phyloP scores from a whole-genome alignment of 92 coral and sea anemone species.

The Virgularia gustaviana region DNA sequence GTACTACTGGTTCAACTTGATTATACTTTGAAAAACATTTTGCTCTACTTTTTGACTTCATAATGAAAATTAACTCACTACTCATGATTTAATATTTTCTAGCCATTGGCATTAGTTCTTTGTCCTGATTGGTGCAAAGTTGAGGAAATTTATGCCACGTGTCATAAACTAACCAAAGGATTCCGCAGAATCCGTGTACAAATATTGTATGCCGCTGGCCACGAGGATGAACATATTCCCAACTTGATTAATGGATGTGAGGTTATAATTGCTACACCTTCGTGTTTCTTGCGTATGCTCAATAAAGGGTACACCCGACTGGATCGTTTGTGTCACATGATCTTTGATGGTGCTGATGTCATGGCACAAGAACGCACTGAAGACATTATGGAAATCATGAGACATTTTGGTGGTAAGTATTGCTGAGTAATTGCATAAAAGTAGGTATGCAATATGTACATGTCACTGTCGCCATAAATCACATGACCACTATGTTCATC shows the following conservation, averaged over 20 bases:
- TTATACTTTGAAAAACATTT: neutral
- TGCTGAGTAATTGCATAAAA: neutral
- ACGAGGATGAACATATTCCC: conserved; percentile 68
- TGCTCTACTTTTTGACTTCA: neutral
- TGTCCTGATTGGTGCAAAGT: conserved; percentile 67
- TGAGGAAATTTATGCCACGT: conserved; percentile 51
- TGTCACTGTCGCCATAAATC: neutral
- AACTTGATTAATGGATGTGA: conserved; percentile 88
- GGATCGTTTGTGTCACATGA: conserved; percentile 73
- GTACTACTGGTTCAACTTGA: no score
- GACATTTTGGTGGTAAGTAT: conserved; percentile 52
- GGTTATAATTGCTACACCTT: conserved; percentile 77
- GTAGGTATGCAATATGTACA: neutral
- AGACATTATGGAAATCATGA: conserved; percentile 76
- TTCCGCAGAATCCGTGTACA: conserved; percentile 62
- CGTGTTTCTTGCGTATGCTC: conserved; percentile 81
- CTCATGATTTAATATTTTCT: conserved; percentile 21
- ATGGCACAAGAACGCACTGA: conserved; percentile 78
- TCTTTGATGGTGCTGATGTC: conserved; percentile 79
- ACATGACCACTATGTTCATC: neutral
- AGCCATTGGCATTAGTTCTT: conserved; percentile 76
- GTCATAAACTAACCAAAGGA: conserved; percentile 45
- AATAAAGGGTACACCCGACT: conserved; percentile 63
- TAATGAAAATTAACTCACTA: neutral
- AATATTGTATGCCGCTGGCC: conserved; percentile 73